Conservation (phyloP, 2,113 vertebrate genomes). For the Zosterops japonicus region DNA sequence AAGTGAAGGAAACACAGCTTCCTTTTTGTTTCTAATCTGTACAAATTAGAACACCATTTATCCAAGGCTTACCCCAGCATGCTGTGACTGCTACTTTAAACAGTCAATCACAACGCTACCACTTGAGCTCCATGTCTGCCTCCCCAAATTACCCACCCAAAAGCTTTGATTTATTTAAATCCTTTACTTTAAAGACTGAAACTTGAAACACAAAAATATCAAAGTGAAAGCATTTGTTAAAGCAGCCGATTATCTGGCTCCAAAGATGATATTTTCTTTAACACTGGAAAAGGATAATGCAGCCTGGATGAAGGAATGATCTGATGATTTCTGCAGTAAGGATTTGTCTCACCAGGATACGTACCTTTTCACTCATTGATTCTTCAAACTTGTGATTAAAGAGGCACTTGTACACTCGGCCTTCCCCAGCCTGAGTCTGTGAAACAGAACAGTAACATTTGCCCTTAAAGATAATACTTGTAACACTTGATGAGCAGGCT, state of each 20-base stretch:
- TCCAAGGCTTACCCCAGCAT: not conserved
- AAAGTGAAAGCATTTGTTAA: slow-evolving; percentile 16
- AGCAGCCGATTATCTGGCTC: not conserved
- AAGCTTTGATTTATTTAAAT: slow-evolving; percentile 23
- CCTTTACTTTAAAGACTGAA: not conserved
- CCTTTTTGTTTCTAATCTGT: not conserved
- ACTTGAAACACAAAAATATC: not conserved
- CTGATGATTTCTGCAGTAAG: not conserved
- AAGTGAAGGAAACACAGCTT: not conserved
- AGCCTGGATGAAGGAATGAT: not conserved
- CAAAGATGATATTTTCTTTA: not conserved
- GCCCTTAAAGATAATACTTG: not conserved
- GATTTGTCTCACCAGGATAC: slow-evolving; percentile 21
- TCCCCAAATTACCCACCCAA: not conserved
- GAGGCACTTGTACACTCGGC: slow-evolving; percentile 95
- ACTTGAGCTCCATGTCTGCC: not conserved
- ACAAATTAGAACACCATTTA: not conserved
- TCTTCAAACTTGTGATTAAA: slow-evolving; percentile 99
- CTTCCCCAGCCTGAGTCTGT: slow-evolving; percentile 92
- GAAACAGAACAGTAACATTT: slow-evolving; percentile 42
- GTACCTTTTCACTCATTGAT: slow-evolving; percentile 92
- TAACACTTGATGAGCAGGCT: not conserved
- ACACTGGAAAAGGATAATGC: not conserved
- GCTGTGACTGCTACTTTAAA: not conserved
- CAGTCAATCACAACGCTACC: not conserved